Evolutionary conservation across 2,888 invertebrate genomes (phyloP), one percentile per base, ranked within the genome.

Genomic region (Drosophila anomalipes): DNA sequence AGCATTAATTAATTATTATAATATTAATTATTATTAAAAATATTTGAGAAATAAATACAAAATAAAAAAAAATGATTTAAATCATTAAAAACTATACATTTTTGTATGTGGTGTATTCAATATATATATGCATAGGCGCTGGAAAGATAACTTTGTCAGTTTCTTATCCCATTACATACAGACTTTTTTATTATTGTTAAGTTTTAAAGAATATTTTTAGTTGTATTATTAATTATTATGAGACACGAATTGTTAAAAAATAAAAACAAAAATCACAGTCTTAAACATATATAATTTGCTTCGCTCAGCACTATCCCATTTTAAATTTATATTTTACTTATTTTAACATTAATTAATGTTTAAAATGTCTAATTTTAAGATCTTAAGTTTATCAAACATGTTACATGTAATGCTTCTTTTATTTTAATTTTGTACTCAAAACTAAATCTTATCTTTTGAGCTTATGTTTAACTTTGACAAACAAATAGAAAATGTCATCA

Each of bases 1-100:
- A 89, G 89, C 91, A 91, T 91, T 91, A 88, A 91, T 91, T 91
- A 88, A 91, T 91, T 90, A 88, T 90, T 90, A 91, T 91, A 86
- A 91, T 89, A 87, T 85, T 86, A 84, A 87, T 89, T 89, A 90
- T 87, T 91, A 90, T 88, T 91, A 86, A 91, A 89, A 90, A 90
- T 91, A 91, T 91, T 91, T 90, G 88, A 91, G 79, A 87, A 85
- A 89, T 87, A 85, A 88, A 91, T 76, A 87, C 74, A 80, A 86
- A 91, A 79, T 79, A 84, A 77, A 83, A 74, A 54, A 53, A 79
- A 86, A 86, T 78, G 83, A 89, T 91, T 85, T 81, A 78, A 91
- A 84, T 91, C 91, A 91, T 84, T 84, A 74, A 87, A 79, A 70
- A 77, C 76, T 65, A 62, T 67, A 81, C 51, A 70, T 49, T 66